Conservation (phyloP, 2,113 vertebrate genomes). For the Protomyctophum bolini region DNA sequence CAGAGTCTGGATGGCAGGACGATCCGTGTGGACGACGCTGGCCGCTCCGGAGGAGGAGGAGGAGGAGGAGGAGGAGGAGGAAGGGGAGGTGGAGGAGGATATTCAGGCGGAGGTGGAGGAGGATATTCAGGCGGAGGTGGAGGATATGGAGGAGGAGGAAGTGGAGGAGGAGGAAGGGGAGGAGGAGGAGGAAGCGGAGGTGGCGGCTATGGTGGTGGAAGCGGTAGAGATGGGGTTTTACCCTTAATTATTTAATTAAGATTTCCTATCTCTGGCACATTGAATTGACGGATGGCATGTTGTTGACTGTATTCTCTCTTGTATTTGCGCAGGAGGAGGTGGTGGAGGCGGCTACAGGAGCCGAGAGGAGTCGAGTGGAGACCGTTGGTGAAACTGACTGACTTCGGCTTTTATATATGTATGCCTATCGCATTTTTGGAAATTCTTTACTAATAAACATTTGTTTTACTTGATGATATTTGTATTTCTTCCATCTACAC, state of each 20-base stretch:
- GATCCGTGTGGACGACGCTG: constrained; percentile 95
- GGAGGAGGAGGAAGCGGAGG: constrained; percentile 72
- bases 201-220: constrained; percentile 31
- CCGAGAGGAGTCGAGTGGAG: neutral
- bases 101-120: constrained; percentile 73
- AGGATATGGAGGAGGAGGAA: constrained; percentile 81
- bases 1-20: constrained; percentile 92
- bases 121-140: constrained; percentile 33
- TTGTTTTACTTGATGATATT: no score
- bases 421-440: no score
- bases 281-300: no score
- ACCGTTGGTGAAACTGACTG: no score
- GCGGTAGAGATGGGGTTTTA: constrained; percentile 56
- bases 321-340: no score
- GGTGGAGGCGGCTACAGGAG: constrained; percentile 56
- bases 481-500: no score
- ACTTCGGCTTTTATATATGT: no score
- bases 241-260: no score
- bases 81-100: constrained; percentile 75
- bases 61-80: constrained; percentile 59
- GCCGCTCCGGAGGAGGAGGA: constrained; percentile 76
- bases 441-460: no score
- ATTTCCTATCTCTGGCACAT: no score
- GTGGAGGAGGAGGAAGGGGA: no score
- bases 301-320: no score